phyloP scores from a whole-genome alignment of 2,113 vertebrate species.

The Melanotaenia duboulayi region DNA sequence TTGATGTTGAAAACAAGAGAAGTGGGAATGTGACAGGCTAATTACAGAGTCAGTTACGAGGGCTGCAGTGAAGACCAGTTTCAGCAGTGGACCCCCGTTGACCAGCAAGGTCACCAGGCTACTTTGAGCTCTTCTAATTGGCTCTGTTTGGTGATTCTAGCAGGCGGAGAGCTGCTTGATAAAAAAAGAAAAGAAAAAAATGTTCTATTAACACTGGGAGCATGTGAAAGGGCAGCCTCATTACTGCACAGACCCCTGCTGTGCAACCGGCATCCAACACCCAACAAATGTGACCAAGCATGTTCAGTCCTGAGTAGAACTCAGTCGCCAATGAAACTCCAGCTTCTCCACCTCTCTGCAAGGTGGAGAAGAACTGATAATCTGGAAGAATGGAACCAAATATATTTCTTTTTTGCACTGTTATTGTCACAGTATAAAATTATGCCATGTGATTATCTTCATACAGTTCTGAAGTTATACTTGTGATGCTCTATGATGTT shows the following conservation, averaged over 20 bases:
- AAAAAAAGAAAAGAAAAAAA: neutral
- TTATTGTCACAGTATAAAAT: too few species aligned
- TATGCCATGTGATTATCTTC: too few species aligned
- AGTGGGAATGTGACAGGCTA: neutral
- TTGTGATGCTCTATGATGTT: too few species aligned
- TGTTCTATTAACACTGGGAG: neutral
- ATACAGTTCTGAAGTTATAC: too few species aligned
- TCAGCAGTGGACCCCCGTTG: neutral
- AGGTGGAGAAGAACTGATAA: neutral
- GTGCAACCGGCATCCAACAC: neutral
- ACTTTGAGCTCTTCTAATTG: slow-evolving; percentile 30
- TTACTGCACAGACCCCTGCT: slow-evolving; percentile 25
- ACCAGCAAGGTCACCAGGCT: slow-evolving; percentile 2
- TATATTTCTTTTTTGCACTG: too few species aligned
- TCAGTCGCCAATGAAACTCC: neutral
- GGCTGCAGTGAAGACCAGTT: neutral
- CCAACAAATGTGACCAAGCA: neutral
- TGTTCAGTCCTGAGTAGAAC: neutral
- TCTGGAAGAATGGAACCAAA: neutral
- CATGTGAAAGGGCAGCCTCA: slow-evolving; percentile 52
- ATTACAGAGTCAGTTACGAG: slow-evolving; percentile 26
- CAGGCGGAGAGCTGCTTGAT: neutral
- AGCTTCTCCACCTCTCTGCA: too few species aligned
- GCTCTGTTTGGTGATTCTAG: slow-evolving; percentile 15
- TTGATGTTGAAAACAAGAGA: slow-evolving; percentile 3